Conservation (phyloP, 1,140 invertebrate species). For the Bilobella aurantiaca region DNA sequence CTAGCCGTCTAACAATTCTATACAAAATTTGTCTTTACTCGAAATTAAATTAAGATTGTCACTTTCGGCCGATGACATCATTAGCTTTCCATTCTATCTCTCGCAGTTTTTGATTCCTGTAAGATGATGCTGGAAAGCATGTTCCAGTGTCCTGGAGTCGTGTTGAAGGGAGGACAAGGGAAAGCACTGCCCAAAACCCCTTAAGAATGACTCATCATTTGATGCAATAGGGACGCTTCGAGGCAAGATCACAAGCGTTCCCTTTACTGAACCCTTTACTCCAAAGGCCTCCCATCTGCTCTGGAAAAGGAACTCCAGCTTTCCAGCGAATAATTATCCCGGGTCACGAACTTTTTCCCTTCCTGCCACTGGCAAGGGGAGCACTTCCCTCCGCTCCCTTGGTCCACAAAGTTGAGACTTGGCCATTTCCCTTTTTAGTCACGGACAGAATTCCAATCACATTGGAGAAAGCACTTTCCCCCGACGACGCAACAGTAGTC, state of each 20-base stretch:
- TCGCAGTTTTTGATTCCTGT: too few species aligned
- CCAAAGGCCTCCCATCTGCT: background rate
- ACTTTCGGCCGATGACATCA: too few species aligned
- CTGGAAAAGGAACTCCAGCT: background rate
- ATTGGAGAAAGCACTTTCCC: background rate
- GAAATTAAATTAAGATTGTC: too few species aligned
- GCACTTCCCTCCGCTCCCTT: background rate
- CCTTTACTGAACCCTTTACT: too few species aligned
- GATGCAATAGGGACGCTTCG: too few species aligned
- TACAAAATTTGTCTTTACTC: too few species aligned
- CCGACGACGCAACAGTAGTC: background rate
- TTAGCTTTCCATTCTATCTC: too few species aligned
- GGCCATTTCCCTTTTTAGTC: background rate
- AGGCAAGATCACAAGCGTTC: background rate
- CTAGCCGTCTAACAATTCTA: too few species aligned
- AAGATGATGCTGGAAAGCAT: too few species aligned
- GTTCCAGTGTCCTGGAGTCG: too few species aligned
- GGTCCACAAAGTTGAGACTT: background rate
- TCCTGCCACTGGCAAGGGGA: background rate
- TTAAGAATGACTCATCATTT: background rate
- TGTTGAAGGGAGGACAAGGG: too few species aligned
- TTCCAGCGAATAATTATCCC: slow-evolving; percentile 19
- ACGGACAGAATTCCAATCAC: background rate
- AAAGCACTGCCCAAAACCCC: too few species aligned
- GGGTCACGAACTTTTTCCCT: slow-evolving; percentile 15